A percentile compares a stretch with the other conserved stretches of the same genome.
Evolutionary conservation across 1,140 invertebrate species (phyloP).

Genomic region (Drosophila sturtevanti): DNA sequence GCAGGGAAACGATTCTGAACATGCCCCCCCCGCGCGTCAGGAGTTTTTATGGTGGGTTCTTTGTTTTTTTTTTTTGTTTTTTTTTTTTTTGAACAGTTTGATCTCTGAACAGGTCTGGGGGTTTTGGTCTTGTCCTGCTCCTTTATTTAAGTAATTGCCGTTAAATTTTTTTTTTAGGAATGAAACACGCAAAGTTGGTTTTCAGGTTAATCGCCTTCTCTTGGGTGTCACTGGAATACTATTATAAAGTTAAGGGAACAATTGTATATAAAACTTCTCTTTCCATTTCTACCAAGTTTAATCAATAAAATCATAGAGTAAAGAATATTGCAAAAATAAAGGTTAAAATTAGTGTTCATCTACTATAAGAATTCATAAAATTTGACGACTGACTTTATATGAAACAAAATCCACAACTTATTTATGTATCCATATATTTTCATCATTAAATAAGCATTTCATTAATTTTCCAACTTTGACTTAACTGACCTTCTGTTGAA

Average conservation of each 20-base stretch:
- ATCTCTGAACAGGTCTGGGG: not conserved
- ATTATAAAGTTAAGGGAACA: conserved; percentile 10
- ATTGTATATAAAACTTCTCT: not conserved
- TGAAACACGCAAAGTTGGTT: conserved; percentile 9
- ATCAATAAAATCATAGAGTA: too few species aligned
- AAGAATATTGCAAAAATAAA: too few species aligned
- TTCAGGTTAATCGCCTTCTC: not conserved
- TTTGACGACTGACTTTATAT: too few species aligned
- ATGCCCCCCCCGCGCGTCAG: not conserved
- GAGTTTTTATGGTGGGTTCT: not conserved
- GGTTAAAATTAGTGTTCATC: too few species aligned
- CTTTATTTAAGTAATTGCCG: conserved; percentile 35
- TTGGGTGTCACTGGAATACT: not conserved
- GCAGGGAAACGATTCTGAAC: not conserved
- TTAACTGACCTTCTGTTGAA: not conserved
- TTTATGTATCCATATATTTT: not conserved
- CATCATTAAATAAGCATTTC: conserved; percentile 31
- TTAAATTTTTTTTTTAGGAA: conserved; percentile 23
- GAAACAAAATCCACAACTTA: too few species aligned
- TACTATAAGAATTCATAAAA: too few species aligned
- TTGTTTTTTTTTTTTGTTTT: not conserved
- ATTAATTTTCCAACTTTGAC: not conserved
- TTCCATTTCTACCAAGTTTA: not conserved
- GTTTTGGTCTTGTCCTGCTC: conserved; percentile 5
- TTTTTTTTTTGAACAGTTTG: not conserved